Evolutionary conservation across 2,113 vertebrate species (phyloP), one percentile per base, ranked within the genome.

Genomic region (Prunella himalayana): DNA sequence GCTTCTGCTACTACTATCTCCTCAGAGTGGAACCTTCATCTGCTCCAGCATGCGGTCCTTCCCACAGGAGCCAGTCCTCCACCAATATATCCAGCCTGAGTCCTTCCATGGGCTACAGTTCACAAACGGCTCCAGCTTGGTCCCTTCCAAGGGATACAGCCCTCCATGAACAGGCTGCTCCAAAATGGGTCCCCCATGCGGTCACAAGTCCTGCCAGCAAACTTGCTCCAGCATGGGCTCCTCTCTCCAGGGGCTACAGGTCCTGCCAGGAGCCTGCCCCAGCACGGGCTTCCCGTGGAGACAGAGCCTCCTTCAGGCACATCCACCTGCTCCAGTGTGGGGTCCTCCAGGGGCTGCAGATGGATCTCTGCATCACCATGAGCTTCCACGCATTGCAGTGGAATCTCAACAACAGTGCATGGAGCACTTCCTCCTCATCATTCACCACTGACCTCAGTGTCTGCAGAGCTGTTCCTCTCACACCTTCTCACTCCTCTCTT

Each of bases 271-370:
- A 51, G 10, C 19, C 37, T 53, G 11, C 17, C 21, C 24, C n/a
- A 65, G 13, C 30, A 42, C 0, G 0, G 33, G 31, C 13, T 56
- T n/a, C 39, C 50, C 6, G 1, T 27, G 7, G 70, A 1, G 18
- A 35, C 70, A 44, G 11, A 69, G 33, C 27, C 33, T 39, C 35
- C 28, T 37, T 69, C 31, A 16, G 13, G 23, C 13, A 61, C 23
- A 53, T 7, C 13, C 41, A 47, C 14, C 12, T 69, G 24, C 17
- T 47, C 21, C 1, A 1, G 11, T 33, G 31, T 56, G 42, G 31
- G 33, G 2, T 33, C 22, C 18, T 83, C 18, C 41, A 63, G 6
- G 39, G 47, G 16, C 35, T 42, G 54, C 18, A 61, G 23, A 3
- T 47, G 61, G 17, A 76, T 47, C 17, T 44, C 59, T 37, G 60